These are phyloP conservation scores for Muscicapa adusta DNA, from an alignment of 2,113 vertebrate genomes.

Conservation along the genomic window DNA sequence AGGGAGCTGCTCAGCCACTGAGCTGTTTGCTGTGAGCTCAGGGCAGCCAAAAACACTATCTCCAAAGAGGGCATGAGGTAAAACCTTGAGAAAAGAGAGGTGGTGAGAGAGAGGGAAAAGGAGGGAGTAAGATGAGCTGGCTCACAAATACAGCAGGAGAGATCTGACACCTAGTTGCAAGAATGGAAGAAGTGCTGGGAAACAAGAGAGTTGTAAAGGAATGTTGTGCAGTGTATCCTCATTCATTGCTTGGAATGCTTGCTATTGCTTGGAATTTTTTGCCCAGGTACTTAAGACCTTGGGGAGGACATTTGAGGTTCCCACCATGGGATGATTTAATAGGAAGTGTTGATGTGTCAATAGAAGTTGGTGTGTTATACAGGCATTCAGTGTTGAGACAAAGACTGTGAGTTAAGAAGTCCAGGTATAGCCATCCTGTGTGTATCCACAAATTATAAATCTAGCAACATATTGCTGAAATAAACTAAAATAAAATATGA, in stretches of 20 bases:
- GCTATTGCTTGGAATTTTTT: not conserved
- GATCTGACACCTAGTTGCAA: not conserved
- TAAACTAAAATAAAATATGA: too few relatives aligned
- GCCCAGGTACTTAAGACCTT: not conserved
- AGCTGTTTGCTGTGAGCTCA: not conserved
- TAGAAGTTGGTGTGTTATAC: not conserved
- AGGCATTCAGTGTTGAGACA: not conserved
- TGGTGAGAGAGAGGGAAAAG: not conserved
- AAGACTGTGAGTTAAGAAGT: not conserved
- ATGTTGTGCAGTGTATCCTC: not conserved
- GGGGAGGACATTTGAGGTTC: not conserved
- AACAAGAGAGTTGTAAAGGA: not conserved
- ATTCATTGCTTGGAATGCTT: too few relatives aligned
- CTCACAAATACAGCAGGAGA: not conserved
- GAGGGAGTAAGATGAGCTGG: not conserved
- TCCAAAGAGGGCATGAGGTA: not conserved
- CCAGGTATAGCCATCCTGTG: not conserved
- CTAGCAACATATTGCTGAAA: not conserved
- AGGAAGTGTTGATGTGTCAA: not conserved
- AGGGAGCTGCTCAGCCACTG: not conserved
- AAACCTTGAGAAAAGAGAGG: not conserved
- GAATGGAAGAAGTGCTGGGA: not conserved
- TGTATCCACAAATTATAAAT: not conserved
- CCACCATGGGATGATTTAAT: not conserved
- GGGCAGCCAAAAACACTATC: not conserved